Evolutionary conservation across 1,140 invertebrate genomes (phyloP), one percentile per base, ranked within the genome.

Genomic region (Sesamia nonagrioides): DNA sequence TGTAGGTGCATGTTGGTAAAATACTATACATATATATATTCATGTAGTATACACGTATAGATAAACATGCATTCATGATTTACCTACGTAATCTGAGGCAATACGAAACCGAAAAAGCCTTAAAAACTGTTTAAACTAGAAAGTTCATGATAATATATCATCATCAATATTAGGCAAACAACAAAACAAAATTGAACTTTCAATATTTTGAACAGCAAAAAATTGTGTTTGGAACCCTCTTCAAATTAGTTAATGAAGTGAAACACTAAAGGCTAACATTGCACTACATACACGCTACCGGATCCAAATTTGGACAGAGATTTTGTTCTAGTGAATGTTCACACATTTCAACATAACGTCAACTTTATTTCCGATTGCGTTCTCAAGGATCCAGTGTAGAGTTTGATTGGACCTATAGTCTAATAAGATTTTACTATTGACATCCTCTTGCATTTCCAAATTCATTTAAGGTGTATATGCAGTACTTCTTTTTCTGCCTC

Each of bases 201-300:
- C 35, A 15, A 54, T 73, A 58, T 60, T 56, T 76, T 27, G 42
- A n/a, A 17, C 56, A 61, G 52, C 73, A 80, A 78, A 77, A 52
- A 68, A 74, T 40, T 81, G 73, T 77, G 80, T 61, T 48, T 61
- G 45, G 54, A 17, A 82, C 83, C 81, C 83, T 81, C 77, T 66
- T 82, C 81, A 84, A 81, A 83, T 78, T 71, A 77, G 76, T 54
- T 85, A 83, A 85, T 83, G 80, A 85, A 82, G 66, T 80, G 79
- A 79, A 81, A 76, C 71, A 61, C 48, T 61, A 79, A 79, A 75
- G 81, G 82, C 71, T 79, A 68, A 58, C 76, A 66, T 63, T 13
- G 37, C 54, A 35, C 60, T 35, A 60, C 6, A 72, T 33, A 58
- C 50, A 42, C 21, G 45, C 18, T 50, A 45, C 58, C 3, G 18